Conservation (phyloP, 2,113 vertebrate genomes). For the Etheostoma spectabile region DNA sequence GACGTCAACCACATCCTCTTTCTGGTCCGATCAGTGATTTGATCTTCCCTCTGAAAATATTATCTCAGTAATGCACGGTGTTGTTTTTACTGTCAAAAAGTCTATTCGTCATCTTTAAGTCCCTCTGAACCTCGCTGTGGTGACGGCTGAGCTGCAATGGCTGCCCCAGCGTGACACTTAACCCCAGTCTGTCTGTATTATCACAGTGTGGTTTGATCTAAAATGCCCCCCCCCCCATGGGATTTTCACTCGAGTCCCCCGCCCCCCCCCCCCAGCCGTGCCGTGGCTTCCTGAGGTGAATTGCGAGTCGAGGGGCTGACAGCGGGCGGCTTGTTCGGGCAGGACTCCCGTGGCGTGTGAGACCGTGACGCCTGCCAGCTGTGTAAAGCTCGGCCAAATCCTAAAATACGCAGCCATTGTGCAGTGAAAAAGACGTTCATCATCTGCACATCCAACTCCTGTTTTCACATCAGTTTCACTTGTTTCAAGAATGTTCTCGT, state of each 20-base stretch:
- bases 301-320: constrained; percentile 40
- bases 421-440: constrained; percentile 20
- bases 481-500: not conserved
- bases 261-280: constrained; percentile 1
- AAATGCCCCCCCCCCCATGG: constrained; percentile 32
- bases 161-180: constrained; percentile 33
- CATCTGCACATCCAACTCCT: not conserved
- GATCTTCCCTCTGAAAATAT: constrained; percentile 33
- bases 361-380: constrained; percentile 63
- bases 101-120: constrained; percentile 16
- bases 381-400: constrained; percentile 66
- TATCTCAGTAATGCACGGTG: constrained; percentile 17
- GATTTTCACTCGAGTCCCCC: too few relatives aligned
- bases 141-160: constrained; percentile 16
- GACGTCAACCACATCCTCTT: not conserved
- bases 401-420: constrained; percentile 8
- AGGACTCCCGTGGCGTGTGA: constrained; percentile 52
- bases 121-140: not conserved
- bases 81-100: constrained; percentile 11
- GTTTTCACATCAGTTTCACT: constrained; percentile 35
- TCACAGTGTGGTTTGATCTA: constrained; percentile 52
- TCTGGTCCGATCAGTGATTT: not conserved
- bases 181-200: constrained; percentile 23
- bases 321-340: constrained; percentile 67
- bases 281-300: constrained; percentile 57